These are phyloP conservation scores for Temnothorax unifasciatus DNA, from an alignment of 2,888 invertebrate genomes.

Conservation along the genomic window DNA sequence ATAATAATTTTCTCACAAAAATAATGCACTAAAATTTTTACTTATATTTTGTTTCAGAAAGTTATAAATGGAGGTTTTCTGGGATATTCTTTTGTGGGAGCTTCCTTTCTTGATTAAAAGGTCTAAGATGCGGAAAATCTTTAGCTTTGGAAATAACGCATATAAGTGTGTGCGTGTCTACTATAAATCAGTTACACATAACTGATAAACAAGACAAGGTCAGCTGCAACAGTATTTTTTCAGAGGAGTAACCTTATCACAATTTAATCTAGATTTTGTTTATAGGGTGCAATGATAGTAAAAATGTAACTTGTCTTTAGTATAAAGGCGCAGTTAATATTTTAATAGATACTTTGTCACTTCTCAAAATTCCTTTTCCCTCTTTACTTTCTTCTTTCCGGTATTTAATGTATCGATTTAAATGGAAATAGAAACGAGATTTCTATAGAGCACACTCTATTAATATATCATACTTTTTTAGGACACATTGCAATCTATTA, in stretches of 20 bases:
- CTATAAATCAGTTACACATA: neutral
- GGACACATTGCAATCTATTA: neutral
- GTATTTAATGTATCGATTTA: neutral
- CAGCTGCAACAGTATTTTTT: neutral
- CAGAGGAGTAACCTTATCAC: neutral
- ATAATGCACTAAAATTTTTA: neutral
- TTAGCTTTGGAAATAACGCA: neutral
- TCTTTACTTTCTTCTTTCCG: neutral
- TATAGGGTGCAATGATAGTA: neutral
- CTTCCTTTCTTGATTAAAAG: neutral
- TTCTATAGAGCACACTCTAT: neutral
- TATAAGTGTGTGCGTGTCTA: neutral
- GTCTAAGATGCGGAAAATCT: neutral
- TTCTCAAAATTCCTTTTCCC: neutral
- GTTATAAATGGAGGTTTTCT: neutral
- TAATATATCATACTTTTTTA: neutral
- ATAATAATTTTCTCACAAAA: neutral
- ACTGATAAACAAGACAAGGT: neutral
- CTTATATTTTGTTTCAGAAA: neutral
- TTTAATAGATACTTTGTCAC: neutral
- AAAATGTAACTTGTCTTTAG: neutral
- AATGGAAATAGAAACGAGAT: neutral
- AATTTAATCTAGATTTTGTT: neutral
- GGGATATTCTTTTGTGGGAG: neutral
- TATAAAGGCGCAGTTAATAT: neutral